Evolutionary conservation across 2,113 vertebrate species (phyloP).

Genomic region (Gasterosteus nipponicus): DNA sequence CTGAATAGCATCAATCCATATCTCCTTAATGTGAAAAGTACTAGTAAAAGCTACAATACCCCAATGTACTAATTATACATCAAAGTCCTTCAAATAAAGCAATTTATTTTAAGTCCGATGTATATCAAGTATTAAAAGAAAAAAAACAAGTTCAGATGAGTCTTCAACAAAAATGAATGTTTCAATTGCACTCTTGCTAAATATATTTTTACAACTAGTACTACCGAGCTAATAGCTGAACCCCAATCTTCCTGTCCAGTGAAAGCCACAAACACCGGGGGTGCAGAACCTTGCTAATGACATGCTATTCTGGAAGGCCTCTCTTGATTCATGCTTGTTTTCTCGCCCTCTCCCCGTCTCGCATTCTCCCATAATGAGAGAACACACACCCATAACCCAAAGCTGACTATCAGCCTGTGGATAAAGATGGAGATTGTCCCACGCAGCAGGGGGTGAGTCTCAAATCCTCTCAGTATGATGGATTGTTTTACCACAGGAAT

Average conservation of each 20-base stretch:
- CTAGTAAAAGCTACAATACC: neutral
- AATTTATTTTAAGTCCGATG: neutral
- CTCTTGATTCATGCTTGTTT: neutral
- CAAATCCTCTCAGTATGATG: neutral
- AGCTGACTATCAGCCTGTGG: constrained; percentile 8
- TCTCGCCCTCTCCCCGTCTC: neutral
- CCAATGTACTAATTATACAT: neutral
- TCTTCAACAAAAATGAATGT: neutral
- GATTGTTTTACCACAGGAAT: constrained; percentile 42
- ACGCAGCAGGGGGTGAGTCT: constrained; percentile 8
- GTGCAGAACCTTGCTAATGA: neutral
- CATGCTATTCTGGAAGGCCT: neutral
- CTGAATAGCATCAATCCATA: neutral
- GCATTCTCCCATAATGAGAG: neutral
- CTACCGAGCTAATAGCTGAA: neutral
- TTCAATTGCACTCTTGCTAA: neutral
- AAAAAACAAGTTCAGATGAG: neutral
- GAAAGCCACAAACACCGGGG: neutral
- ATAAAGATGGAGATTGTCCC: constrained; percentile 11
- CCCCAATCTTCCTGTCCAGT: neutral
- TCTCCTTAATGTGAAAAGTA: neutral
- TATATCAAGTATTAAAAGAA: neutral
- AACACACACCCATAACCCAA: neutral
- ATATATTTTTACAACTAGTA: neutral
- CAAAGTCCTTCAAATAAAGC: neutral